A percentile compares a stretch with the other conserved stretches of the same genome.
Conservation (phyloP, 2,888 invertebrate species). For the Sclerodermus sp. region DNA sequence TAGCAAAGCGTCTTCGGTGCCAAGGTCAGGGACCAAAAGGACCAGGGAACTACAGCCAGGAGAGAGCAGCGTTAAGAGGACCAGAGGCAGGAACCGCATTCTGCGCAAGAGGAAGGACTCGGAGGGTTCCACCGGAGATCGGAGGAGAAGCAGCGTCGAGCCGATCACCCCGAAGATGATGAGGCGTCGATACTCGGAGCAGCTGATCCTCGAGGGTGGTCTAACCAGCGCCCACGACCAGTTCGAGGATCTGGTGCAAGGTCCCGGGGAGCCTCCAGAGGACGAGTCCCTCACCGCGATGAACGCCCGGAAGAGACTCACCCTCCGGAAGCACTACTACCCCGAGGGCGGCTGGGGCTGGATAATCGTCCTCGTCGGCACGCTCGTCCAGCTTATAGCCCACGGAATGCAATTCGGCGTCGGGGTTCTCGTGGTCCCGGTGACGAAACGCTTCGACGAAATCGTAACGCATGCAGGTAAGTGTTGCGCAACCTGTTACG, state of each 20-base stretch:
- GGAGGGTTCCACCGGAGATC: conserved; percentile 19
- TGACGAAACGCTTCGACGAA: conserved; percentile 23
- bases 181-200: conserved; percentile 46
- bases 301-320: conserved; percentile 45
- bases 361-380: conserved; percentile 72
- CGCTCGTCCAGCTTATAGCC: conserved; percentile 72
- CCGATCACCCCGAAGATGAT: conserved; percentile 45
- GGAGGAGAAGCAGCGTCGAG: conserved; percentile 25
- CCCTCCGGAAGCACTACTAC: conserved; percentile 68
- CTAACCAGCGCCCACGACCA: conserved; percentile 31
- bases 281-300: conserved; percentile 38
- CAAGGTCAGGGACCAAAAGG: not conserved
- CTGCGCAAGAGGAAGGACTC: conserved; percentile 21
- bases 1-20: not conserved
- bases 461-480: conserved; percentile 35
- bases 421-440: conserved; percentile 55
- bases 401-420: conserved; percentile 73
- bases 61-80: not conserved
- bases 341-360: conserved; percentile 89
- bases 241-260: conserved; percentile 34
- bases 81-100: not conserved
- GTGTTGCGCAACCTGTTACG: conserved; percentile 1
- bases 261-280: conserved; percentile 19
- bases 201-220: conserved; percentile 46
- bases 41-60: not conserved